phyloP scores from a whole-genome alignment of 1,140 invertebrate genomes.

The Caerostris extrusa region DNA sequence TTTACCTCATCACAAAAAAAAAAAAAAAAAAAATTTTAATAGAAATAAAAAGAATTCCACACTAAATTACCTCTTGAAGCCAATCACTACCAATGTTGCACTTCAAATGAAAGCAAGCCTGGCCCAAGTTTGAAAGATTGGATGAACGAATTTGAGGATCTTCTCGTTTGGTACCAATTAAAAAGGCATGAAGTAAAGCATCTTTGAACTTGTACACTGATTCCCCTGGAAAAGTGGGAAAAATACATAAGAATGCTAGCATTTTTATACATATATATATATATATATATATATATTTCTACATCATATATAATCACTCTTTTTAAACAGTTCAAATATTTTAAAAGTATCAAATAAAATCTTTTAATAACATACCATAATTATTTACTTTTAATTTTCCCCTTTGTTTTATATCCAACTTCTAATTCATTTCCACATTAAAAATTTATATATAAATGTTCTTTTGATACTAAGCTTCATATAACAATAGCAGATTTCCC shows the following conservation, averaged over 20 bases:
- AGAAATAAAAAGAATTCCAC: background rate
- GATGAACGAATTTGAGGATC: conserved; percentile 90
- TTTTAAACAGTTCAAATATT: too few relatives aligned
- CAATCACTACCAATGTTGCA: conserved; percentile 87
- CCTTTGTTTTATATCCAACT: too few relatives aligned
- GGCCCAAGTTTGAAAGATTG: conserved; percentile 91
- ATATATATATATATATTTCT: too few relatives aligned
- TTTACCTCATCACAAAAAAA: background rate
- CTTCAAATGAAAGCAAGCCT: conserved; percentile 89
- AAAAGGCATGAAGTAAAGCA: conserved; percentile 87
- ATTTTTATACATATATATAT: too few relatives aligned
- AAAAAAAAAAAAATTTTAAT: background rate
- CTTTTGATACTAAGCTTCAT: too few relatives aligned
- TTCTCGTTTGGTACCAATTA: conserved; percentile 86
- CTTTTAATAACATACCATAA: too few relatives aligned
- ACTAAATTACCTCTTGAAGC: conserved; percentile 86
- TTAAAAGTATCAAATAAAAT: too few relatives aligned
- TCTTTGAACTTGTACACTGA: conserved; percentile 88
- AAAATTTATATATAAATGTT: too few relatives aligned
- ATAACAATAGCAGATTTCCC: too few relatives aligned
- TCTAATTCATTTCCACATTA: too few relatives aligned
- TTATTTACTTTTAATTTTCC: too few relatives aligned
- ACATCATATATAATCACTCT: background rate
- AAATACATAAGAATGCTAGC: too few relatives aligned
- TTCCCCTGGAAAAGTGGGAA: conserved; percentile 85